These are phyloP conservation scores for Plebejus melissa DNA, from an alignment of 2,888 invertebrate genomes.

Conservation along the genomic window DNA sequence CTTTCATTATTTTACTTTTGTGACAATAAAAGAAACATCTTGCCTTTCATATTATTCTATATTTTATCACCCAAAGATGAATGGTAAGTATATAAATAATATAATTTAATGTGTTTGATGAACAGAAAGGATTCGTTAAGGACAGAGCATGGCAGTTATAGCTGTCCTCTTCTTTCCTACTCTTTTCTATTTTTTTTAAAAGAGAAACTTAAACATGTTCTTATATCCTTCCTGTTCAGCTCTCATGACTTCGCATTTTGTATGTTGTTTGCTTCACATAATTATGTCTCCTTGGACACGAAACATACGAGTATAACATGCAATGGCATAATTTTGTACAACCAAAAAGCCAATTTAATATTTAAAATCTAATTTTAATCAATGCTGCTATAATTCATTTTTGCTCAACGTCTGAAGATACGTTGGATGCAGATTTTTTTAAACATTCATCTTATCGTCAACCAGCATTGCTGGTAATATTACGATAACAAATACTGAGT, in stretches of 20 bases:
- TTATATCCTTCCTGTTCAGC: not conserved
- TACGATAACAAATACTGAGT: not conserved
- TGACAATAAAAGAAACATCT: not conserved
- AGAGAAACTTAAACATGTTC: not conserved
- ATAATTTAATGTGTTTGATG: not conserved
- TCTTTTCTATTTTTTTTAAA: not conserved
- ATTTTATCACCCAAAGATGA: not conserved
- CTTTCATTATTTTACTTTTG: not conserved
- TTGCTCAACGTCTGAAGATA: not conserved
- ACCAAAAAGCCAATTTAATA: slow-evolving; percentile 1
- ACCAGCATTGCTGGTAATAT: not conserved
- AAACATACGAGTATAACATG: not conserved
- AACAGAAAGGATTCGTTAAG: not conserved
- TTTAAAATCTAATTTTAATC: not conserved
- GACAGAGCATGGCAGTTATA: not conserved
- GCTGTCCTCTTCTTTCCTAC: not conserved
- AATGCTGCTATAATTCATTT: not conserved
- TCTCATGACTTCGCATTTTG: not conserved
- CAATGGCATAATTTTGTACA: slow-evolving; percentile 19
- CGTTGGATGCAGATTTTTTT: not conserved
- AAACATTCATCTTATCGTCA: not conserved
- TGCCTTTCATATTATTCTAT: not conserved
- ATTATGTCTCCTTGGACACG: not conserved
- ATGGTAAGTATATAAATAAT: not conserved
- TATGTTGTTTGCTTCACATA: not conserved